Percentiles rank a stretch among this genome's conserved stretches.
Conservation (phyloP, 2,888 invertebrate genomes). For the Catocala nupta region DNA sequence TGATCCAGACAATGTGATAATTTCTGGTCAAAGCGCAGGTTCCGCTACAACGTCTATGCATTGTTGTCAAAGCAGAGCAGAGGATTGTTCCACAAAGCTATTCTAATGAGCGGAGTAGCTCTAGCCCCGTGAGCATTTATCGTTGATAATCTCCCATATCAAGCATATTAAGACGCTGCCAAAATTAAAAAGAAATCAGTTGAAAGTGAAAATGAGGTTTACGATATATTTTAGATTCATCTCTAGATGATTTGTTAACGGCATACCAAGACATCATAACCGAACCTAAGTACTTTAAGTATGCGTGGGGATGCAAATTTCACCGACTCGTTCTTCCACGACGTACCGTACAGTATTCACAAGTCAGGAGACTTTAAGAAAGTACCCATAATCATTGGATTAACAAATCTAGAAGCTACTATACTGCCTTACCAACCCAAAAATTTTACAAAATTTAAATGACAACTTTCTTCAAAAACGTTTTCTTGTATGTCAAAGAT, state of each 20-base stretch:
- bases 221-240: conserved; percentile 63
- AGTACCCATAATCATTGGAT: conserved; percentile 76
- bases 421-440: conserved; percentile 67
- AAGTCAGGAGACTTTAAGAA: conserved; percentile 71
- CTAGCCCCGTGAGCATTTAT: conserved; percentile 79
- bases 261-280: conserved; percentile 67
- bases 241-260: conserved; percentile 60
- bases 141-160: conserved; percentile 60
- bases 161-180: conserved; percentile 68
- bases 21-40: conserved; percentile 81
- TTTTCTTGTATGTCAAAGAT: conserved; percentile 69
- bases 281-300: conserved; percentile 75
- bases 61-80: conserved; percentile 68
- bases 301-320: conserved; percentile 71
- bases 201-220: conserved; percentile 58
- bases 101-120: conserved; percentile 75
- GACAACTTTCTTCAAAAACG: conserved; percentile 67
- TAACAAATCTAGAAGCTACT: conserved; percentile 74
- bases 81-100: conserved; percentile 77
- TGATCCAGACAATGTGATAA: conserved; percentile 79
- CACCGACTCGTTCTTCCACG: conserved; percentile 72
- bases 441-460: conserved; percentile 65
- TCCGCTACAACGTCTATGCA: conserved; percentile 76
- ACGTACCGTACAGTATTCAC: conserved; percentile 72
- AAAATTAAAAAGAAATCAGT: conserved; percentile 59